A percentile compares a stretch with the other conserved stretches of the same genome.
Conservation (phyloP, 53 echinoderm and acorn worm genomes). For the Astropecten irregularis region DNA sequence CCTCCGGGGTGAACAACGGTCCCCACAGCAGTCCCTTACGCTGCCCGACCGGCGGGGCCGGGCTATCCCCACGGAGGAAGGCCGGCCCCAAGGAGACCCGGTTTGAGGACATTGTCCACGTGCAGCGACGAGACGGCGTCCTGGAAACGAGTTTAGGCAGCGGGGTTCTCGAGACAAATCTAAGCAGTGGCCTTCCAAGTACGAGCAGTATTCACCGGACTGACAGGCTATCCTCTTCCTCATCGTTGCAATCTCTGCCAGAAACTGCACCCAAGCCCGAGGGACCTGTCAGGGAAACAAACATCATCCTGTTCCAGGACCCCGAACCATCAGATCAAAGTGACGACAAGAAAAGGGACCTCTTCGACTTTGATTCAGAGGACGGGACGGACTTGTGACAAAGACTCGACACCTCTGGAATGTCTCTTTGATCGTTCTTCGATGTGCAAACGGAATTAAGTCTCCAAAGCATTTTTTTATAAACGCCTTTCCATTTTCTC, state of each 20-base stretch:
- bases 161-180: constrained; percentile 53
- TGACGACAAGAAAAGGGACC: constrained; percentile 27
- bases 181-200: constrained; percentile 24
- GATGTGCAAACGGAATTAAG: constrained; percentile 22
- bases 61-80: constrained; percentile 1
- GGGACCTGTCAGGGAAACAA: constrained; percentile 66
- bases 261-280: constrained; percentile 20
- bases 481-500: constrained; percentile 3
- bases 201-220: constrained; percentile 14
- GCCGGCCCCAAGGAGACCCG: constrained; percentile 21
- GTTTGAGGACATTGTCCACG: constrained; percentile 88
- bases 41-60: constrained; percentile 1
- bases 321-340: constrained; percentile 61
- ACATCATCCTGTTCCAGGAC: constrained; percentile 84
- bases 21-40: constrained; percentile 61
- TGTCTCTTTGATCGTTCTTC: not conserved
- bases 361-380: constrained; percentile 84
- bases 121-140: constrained; percentile 87
- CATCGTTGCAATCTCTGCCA: not conserved
- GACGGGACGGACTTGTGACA: constrained; percentile 84
- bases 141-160: constrained; percentile 92
- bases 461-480: constrained; percentile 8
- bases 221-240: not conserved
- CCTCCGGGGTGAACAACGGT: constrained; percentile 21
- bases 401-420: constrained; percentile 16